Evolutionary conservation across 2,113 vertebrate species (phyloP), one percentile per base, ranked within the genome.

Genomic region (Paracyprichromis sp.): DNA sequence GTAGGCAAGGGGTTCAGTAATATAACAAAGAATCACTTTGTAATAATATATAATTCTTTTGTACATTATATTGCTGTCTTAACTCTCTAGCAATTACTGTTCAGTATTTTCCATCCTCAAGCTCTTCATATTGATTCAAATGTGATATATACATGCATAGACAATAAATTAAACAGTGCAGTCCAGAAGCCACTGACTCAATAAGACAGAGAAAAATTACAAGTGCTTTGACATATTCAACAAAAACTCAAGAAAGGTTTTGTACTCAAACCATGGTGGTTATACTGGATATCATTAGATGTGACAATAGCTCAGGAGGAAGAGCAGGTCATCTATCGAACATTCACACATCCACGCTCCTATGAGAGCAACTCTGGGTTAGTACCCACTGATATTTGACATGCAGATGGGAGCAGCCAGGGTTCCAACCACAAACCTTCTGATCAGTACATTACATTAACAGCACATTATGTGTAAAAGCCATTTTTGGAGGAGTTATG

Each of bases 21-120:
- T 82, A 43, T 61, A 83, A 88, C 50, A 43, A 84, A 82, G 56
- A 87, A 86, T 82, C 53, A 2, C 2, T 80, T 38, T 76, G 9
- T 29, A 11, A 14, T 5, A 4, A n/a, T 19, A 4, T 10, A 31
- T n/a, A 11, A 66, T 50, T 71, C 4, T 85, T 29, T 38, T 80
- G 9, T 63, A 52, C 16, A 19, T 85, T 31, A 47, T 29, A 73
- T 12, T 29, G 2, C 81, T 52, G n/a, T 79, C 66, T 13, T 84
- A 21, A 80, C 10, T 59, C 73, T 52, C 57, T 9, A 34, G 16
- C 16, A 71, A 19, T 80, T 82, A 59, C 21, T 21, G 14, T 34
- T 59, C n/a, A 9, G 2, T 43, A 34, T 82, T 82, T 82, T 17
- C 4, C 14, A 24, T 26, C 82, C 26, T 52, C 4, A 21, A 38